Evolutionary conservation across 2,888 invertebrate genomes (phyloP).

Genomic region (Eupithecia pulchellata): DNA sequence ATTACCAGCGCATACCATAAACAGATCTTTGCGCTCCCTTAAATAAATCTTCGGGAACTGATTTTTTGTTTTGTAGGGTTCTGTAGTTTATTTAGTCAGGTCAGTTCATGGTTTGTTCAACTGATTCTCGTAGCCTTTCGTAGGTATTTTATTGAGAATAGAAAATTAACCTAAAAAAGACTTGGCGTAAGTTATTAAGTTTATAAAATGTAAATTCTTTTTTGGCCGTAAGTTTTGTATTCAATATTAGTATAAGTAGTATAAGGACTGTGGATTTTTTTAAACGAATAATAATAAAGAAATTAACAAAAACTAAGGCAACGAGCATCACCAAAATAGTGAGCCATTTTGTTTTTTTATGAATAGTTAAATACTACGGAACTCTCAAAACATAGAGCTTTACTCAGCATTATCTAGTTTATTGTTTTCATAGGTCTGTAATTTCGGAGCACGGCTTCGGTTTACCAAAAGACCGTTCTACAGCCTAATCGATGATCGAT

Average conservation of each 20-base stretch:
- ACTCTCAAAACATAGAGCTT: neutral
- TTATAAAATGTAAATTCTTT: too few relatives aligned
- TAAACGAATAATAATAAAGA: too few relatives aligned
- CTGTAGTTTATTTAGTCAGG: neutral
- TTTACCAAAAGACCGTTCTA: conserved; percentile 66
- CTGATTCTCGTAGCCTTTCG: neutral
- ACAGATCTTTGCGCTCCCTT: conserved; percentile 86
- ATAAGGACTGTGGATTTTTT: too few relatives aligned
- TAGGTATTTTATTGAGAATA: neutral
- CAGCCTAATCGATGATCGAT: conserved; percentile 73
- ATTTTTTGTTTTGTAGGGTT: conserved; percentile 68
- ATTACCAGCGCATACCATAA: conserved; percentile 86
- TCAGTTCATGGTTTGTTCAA: neutral
- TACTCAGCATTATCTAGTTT: neutral
- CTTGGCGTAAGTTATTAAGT: too few relatives aligned
- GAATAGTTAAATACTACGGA: neutral
- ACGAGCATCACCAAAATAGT: neutral
- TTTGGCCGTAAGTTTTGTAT: too few relatives aligned
- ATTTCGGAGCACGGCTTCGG: conserved; percentile 76
- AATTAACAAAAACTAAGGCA: too few relatives aligned
- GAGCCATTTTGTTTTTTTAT: neutral
- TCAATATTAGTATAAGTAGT: too few relatives aligned
- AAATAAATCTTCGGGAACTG: conserved; percentile 80
- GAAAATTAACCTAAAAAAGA: neutral
- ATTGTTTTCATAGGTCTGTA: conserved; percentile 78